Percentiles rank a stretch among this genome's conserved stretches.
These are phyloP conservation scores for Polyodon spathula DNA, from an alignment of 2,113 vertebrate genomes.

Conservation along the genomic window DNA sequence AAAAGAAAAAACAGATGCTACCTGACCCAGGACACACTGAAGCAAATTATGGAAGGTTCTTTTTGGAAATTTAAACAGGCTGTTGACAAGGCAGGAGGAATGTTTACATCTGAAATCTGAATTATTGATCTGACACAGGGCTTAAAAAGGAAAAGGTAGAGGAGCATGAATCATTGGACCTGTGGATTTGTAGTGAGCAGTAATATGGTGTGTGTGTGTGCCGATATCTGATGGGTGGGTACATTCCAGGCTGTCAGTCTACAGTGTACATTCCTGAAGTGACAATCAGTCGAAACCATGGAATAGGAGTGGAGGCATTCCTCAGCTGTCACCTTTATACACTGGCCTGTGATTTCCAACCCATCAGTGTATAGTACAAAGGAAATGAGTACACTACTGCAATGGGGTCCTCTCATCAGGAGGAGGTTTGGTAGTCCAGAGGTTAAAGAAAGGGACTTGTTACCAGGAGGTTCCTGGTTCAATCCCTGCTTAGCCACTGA, in stretches of 20 bases:
- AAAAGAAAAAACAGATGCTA: too few species aligned
- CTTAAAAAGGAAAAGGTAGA: too few species aligned
- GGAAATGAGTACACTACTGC: background rate
- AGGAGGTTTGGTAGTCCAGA: too few species aligned
- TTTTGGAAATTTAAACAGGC: background rate
- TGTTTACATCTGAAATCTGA: too few species aligned
- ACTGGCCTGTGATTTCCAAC: constrained; percentile 30
- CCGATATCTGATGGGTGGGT: constrained; percentile 53
- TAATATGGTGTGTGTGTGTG: constrained; percentile 18
- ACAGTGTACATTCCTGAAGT: constrained; percentile 69
- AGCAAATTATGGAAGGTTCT: too few species aligned
- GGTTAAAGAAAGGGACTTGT: too few species aligned
- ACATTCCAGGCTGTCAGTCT: constrained; percentile 66
- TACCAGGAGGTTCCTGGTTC: too few species aligned
- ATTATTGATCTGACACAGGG: too few species aligned
- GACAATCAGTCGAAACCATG: constrained; percentile 69
- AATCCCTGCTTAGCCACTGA: too few species aligned
- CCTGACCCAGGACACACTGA: too few species aligned
- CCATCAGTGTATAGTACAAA: constrained; percentile 15
- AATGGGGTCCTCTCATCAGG: background rate
- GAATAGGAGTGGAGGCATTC: constrained; percentile 66
- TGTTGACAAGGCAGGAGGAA: constrained; percentile 17
- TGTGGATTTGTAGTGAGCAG: constrained; percentile 12
- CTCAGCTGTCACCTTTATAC: constrained; percentile 73
- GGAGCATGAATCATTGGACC: too few species aligned